These are phyloP conservation scores for Archivesica marissinica DNA, from an alignment of 1,140 invertebrate genomes.

Conservation along the genomic window DNA sequence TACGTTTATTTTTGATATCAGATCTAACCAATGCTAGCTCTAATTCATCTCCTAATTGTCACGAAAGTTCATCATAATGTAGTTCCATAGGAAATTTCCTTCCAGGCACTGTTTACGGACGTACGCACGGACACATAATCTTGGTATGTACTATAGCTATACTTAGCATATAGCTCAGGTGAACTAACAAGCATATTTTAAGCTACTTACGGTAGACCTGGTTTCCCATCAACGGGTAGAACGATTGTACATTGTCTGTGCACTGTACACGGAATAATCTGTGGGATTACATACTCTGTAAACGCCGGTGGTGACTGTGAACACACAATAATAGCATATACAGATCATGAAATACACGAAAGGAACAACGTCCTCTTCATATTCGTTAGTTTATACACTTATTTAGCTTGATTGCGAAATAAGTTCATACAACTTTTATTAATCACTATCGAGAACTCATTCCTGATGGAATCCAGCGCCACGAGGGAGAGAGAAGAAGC, in stretches of 20 bases:
- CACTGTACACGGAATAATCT: neutral
- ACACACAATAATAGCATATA: neutral
- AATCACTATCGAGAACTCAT: no score
- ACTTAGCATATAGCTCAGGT: neutral
- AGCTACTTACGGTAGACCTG: neutral
- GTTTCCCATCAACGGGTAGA: slow-evolving; percentile 15
- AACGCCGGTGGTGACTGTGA: slow-evolving; percentile 22
- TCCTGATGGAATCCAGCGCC: no score
- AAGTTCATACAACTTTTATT: no score
- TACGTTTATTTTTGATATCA: neutral
- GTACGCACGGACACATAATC: neutral
- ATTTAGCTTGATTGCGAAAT: no score
- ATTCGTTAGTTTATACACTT: no score
- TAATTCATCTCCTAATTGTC: neutral
- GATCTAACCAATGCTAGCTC: neutral
- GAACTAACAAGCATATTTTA: neutral
- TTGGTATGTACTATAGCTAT: neutral
- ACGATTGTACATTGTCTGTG: neutral
- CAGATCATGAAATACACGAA: neutral
- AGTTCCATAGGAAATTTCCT: neutral
- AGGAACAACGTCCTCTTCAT: no score
- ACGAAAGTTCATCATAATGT: neutral
- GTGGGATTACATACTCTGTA: slow-evolving; percentile 7
- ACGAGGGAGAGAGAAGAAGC: no score
- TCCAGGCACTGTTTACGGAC: neutral